Evolutionary conservation across 1,140 invertebrate genomes (phyloP), one percentile per base, ranked within the genome.

Genomic region (Conus betulinus): DNA sequence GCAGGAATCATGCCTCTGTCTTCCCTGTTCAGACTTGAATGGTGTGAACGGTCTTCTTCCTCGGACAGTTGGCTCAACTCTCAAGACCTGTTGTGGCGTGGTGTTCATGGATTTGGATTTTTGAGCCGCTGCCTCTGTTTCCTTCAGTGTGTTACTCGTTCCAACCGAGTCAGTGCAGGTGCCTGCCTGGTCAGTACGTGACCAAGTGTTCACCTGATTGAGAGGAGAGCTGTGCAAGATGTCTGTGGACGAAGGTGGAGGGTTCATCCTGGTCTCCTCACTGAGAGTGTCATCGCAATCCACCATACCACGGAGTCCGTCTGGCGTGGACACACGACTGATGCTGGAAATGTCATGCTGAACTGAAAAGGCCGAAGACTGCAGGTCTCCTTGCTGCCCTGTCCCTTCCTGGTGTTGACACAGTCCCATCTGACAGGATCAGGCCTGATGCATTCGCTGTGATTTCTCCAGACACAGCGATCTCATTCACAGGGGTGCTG

Each of bases 331-430:
- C 25, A 88, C 83, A 39, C 87, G 84, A n/a, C 91, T 91, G n/a
- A 91, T 91, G 76, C 91, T 91, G 52, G 91, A 91, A 55, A 91
- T 88, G 23, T 91, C 91, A 39, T 90, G 89, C 8, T 88, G 57
- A n/a, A 74, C 52, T 55, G 88, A 88, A 11, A 87, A 51, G 10
- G 85, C 71, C 13, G 74, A 76, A 13, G 67, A 78, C 53, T 74
- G 85, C 13, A 78, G 74, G 71, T 39, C 57, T 20, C 51, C 13
- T 57, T 84, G 25, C 74, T 84, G 17, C 57, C 3, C 53, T 23
- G 52, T n/a, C n/a, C n/a, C 52, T 51, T 25, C 82, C 84, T 27
- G 89, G 89, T n/a, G 89, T 89, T 17, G 89, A 89, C 6, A 89
- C 74, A 7, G 82, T 84, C n/a, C 87, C 85, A 6, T 76, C 52